These are phyloP conservation scores for Rhabditophanes sp. DNA, from an alignment of 2,888 invertebrate species.

Conservation along the genomic window DNA sequence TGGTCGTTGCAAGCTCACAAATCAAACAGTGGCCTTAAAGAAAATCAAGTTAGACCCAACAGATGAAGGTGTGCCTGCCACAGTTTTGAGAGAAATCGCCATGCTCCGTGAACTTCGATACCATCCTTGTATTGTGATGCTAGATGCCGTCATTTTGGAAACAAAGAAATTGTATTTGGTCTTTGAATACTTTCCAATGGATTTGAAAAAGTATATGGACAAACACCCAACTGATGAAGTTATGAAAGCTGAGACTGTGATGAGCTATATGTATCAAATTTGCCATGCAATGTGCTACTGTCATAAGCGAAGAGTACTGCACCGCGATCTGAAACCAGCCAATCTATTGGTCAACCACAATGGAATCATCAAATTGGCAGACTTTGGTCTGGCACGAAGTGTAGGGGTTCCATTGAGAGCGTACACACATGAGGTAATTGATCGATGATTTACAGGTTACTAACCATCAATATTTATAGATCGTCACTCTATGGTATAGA, in stretches of 20 bases:
- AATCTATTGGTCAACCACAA: conserved; percentile 62
- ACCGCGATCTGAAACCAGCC: conserved; percentile 11
- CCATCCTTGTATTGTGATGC: too few relatives aligned
- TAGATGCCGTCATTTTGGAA: conserved; percentile 63
- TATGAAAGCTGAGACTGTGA: conserved; percentile 68
- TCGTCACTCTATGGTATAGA: conserved; percentile 88
- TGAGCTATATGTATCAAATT: conserved; percentile 51
- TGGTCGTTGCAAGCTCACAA: too few relatives aligned
- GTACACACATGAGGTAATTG: conserved; percentile 63
- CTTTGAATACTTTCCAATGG: conserved; percentile 80
- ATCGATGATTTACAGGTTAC: not conserved
- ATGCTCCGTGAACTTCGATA: too few relatives aligned
- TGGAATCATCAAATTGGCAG: conserved; percentile 83
- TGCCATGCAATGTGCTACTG: conserved; percentile 74
- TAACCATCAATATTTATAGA: conserved; percentile 48
- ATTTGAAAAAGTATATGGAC: conserved; percentile 74
- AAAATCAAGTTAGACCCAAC: too few relatives aligned
- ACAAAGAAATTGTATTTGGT: conserved; percentile 64
- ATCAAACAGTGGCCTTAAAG: too few relatives aligned
- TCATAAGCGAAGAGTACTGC: conserved; percentile 53
- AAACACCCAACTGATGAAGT: conserved; percentile 60
- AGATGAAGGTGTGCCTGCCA: too few relatives aligned
- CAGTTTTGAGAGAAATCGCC: too few relatives aligned
- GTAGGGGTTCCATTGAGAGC: conserved; percentile 83
- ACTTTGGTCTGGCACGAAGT: conserved; percentile 83